phyloP scores from a whole-genome alignment of 2,888 invertebrate genomes.

The Chymomyza procnemis region DNA sequence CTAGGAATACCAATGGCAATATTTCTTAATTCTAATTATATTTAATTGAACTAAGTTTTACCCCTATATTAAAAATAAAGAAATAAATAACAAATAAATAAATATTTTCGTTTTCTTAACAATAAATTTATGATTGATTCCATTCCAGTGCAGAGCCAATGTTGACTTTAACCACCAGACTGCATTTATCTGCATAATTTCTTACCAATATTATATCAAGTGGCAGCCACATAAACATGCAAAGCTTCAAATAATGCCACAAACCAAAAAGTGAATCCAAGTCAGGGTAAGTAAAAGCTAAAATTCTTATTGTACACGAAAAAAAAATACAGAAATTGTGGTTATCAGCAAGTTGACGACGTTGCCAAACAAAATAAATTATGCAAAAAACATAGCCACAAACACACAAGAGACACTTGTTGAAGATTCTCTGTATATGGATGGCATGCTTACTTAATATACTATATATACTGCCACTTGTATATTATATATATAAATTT shows the following conservation, averaged over 20 bases:
- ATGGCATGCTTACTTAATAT: slow-evolving; percentile 32
- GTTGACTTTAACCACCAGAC: background rate
- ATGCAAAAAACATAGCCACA: slow-evolving; percentile 43
- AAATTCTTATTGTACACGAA: slow-evolving; percentile 35
- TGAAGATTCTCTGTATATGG: slow-evolving; percentile 32
- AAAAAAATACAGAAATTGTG: slow-evolving; percentile 33
- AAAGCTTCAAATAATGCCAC: background rate
- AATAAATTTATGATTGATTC: no score
- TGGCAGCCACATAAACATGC: slow-evolving; percentile 5
- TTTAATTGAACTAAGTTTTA: no score
- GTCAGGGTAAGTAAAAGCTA: background rate
- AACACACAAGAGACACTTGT: slow-evolving; percentile 9
- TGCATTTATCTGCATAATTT: slow-evolving; percentile 46
- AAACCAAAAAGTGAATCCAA: background rate
- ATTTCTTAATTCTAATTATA: no score
- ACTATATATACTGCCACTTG: background rate
- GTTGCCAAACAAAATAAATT: slow-evolving; percentile 58
- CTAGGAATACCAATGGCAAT: no score
- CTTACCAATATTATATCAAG: slow-evolving; percentile 52
- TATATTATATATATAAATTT: background rate
- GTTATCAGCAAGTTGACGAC: slow-evolving; percentile 38
- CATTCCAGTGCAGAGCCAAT: no score
- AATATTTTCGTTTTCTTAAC: no score
- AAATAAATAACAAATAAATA: no score
- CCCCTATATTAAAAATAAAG: no score